Percentiles rank a stretch among this genome's conserved stretches.
phyloP scores from a whole-genome alignment of 2,113 vertebrate species.

The Butastur rufipennis region DNA sequence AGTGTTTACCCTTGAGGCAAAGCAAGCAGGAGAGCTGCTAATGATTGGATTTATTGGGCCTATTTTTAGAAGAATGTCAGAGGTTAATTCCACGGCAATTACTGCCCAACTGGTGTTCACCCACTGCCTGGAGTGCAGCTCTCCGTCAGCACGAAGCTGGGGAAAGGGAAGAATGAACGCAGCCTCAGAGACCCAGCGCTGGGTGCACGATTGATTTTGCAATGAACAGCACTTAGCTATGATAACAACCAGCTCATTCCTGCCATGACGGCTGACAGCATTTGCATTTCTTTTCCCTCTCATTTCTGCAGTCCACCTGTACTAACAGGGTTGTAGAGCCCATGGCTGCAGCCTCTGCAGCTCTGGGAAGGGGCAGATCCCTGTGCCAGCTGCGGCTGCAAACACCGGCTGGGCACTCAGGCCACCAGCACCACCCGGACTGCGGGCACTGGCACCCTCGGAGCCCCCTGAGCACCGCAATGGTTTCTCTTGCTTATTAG shows the following conservation, averaged over 20 bases:
- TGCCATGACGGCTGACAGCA: too few relatives aligned
- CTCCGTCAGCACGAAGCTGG: neutral
- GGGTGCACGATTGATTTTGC: neutral
- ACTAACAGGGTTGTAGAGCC: fast-evolving
- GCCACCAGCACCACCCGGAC: fast-evolving
- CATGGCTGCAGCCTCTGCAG: neutral
- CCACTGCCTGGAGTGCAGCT: neutral
- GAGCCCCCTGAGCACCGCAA: fast-evolving
- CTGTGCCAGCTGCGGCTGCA: fast-evolving
- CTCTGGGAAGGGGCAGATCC: neutral
- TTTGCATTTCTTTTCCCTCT: neutral
- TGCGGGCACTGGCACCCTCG: fast-evolving
- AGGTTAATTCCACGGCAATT: slow-evolving; percentile 73
- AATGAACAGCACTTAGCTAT: neutral
- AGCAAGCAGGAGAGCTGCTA: slow-evolving; percentile 61
- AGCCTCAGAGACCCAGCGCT: neutral
- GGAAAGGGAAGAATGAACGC: neutral
- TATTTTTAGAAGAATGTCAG: slow-evolving; percentile 74
- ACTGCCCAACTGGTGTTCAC: slow-evolving; percentile 47
- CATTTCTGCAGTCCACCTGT: neutral
- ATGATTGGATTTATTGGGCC: slow-evolving; percentile 68
- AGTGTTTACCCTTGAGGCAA: slow-evolving; percentile 26
- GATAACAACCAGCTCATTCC: neutral
- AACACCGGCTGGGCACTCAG: fast-evolving
- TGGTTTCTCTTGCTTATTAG: fast-evolving